Percentiles rank a stretch among this genome's conserved stretches.
These are phyloP conservation scores for Drosophila niveifrons DNA, from an alignment of 2,888 invertebrate genomes.

Conservation along the genomic window DNA sequence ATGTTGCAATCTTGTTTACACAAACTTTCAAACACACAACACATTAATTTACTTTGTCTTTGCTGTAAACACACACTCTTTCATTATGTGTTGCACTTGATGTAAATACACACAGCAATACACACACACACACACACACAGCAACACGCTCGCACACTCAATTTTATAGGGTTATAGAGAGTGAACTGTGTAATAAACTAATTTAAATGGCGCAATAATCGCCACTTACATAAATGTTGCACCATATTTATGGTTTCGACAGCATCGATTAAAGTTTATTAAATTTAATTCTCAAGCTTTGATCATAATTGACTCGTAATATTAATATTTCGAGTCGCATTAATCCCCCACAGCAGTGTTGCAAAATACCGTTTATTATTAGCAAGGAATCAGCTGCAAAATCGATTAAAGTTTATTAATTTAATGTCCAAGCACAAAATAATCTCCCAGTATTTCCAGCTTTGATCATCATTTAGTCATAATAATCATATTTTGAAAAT, in stretches of 20 bases:
- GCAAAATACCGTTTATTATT: too few species aligned
- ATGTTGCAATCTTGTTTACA: conserved; percentile 71
- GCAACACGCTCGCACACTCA: not conserved
- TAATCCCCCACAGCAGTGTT: too few species aligned
- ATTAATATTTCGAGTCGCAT: too few species aligned
- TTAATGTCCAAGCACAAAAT: too few species aligned
- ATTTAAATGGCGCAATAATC: conserved; percentile 72
- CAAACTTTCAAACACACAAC: conserved; percentile 61
- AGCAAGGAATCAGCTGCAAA: too few species aligned
- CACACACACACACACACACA: conserved; percentile 28
- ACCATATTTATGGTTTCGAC: conserved; percentile 60
- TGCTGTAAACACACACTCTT: conserved; percentile 65
- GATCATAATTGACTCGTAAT: too few species aligned
- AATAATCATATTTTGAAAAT: not conserved
- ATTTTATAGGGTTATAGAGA: not conserved
- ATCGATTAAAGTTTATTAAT: not conserved
- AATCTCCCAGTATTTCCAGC: too few species aligned
- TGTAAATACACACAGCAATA: conserved; percentile 40
- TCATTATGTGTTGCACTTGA: conserved; percentile 40
- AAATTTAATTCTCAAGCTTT: conserved; percentile 15
- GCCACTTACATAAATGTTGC: conserved; percentile 70
- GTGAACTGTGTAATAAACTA: conserved; percentile 47
- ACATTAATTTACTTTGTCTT: conserved; percentile 76
- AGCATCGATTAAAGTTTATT: conserved; percentile 47
- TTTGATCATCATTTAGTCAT: not conserved